These are phyloP conservation scores for Zosterops japonicus DNA, from an alignment of 2,113 vertebrate genomes.

Conservation along the genomic window DNA sequence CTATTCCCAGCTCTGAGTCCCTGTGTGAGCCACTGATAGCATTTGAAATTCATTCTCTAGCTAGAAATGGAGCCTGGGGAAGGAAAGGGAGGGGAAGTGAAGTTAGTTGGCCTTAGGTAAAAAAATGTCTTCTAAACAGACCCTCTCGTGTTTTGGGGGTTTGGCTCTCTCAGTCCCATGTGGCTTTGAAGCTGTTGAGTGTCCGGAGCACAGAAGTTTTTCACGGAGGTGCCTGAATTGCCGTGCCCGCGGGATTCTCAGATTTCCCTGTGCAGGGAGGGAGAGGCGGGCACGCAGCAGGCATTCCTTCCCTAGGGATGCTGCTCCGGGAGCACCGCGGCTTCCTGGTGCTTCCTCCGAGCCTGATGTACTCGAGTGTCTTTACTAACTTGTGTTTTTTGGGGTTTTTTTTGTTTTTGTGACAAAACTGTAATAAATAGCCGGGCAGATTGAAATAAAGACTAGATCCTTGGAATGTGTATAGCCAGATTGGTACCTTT, in stretches of 20 bases:
- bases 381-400: neutral
- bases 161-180: neutral
- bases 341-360: neutral
- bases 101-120: neutral
- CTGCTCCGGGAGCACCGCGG: neutral
- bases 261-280: neutral
- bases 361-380: neutral
- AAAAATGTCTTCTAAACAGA: neutral
- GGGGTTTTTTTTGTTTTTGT: neutral
- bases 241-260: neutral
- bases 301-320: neutral
- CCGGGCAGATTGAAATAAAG: slow-evolving; percentile 67
- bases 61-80: slow-evolving; percentile 1
- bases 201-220: neutral
- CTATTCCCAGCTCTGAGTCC: neutral
- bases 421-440: slow-evolving; percentile 54
- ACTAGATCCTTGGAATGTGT: slow-evolving; percentile 54
- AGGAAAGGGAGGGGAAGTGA: neutral
- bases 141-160: neutral
- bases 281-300: neutral
- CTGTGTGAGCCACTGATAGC: neutral
- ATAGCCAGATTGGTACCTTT: slow-evolving; percentile 58
- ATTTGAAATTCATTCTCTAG: slow-evolving; percentile 41
- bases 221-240: neutral
- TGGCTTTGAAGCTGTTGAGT: neutral